Conservation (phyloP, 2,797 vertebrate genomes). For the Dendrocincla tyrannina region DNA sequence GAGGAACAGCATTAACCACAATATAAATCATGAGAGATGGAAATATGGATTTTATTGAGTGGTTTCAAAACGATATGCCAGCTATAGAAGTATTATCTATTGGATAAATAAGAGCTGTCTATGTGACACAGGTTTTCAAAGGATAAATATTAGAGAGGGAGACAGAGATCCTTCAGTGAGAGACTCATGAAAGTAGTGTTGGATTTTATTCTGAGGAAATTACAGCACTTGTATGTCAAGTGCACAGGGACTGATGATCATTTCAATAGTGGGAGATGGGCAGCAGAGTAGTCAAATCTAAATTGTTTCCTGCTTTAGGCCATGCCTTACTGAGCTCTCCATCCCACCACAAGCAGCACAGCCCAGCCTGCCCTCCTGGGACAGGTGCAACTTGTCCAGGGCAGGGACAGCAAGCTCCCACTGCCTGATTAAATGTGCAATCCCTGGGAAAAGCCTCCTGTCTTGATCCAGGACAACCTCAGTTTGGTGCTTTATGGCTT, state of each 20-base stretch:
- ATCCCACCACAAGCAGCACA: not conserved
- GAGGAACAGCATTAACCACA: not conserved
- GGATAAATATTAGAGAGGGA: conserved; percentile 65
- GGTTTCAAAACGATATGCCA: conserved; percentile 40
- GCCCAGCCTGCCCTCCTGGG: not conserved
- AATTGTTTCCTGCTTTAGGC: not conserved
- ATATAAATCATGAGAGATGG: not conserved
- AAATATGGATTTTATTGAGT: conserved; percentile 53
- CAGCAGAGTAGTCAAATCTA: conserved; percentile 20
- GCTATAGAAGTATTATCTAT: conserved; percentile 65
- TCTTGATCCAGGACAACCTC: not conserved
- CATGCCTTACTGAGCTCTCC: not conserved
- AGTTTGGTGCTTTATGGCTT: not conserved
- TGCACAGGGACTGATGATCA: conserved; percentile 51
- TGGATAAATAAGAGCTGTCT: conserved; percentile 68
- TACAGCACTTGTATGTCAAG: conserved; percentile 59
- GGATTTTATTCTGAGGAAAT: conserved; percentile 59
- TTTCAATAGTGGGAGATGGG: conserved; percentile 49
- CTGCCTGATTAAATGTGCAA: not conserved
- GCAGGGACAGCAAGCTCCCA: not conserved
- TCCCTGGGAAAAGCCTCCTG: not conserved
- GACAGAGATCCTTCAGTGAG: conserved; percentile 61
- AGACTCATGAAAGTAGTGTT: conserved; percentile 47
- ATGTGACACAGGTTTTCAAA: conserved; percentile 66
- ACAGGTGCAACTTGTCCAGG: not conserved